These are phyloP conservation scores for Punctoribates punctum DNA, from an alignment of 2,888 invertebrate species.

Conservation along the genomic window DNA sequence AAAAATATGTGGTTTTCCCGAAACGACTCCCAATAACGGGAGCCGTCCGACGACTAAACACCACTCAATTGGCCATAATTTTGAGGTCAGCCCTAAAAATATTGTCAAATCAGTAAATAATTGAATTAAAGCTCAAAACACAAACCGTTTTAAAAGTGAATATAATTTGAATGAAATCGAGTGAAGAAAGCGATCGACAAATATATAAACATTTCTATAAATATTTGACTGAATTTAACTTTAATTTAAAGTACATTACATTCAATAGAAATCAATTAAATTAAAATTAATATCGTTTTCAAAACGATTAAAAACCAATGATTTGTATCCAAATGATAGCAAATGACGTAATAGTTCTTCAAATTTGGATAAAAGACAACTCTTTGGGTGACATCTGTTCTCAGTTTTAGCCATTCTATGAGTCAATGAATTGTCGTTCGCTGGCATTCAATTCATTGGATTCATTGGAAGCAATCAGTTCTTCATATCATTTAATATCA, in stretches of 20 bases:
- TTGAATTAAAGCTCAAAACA: neutral
- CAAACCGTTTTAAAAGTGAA: neutral
- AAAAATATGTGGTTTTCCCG: neutral
- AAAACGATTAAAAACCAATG: neutral
- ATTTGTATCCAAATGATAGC: conserved; percentile 16
- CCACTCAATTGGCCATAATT: conserved; percentile 23
- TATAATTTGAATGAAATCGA: neutral
- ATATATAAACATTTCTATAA: conserved; percentile 2
- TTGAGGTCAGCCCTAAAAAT: neutral
- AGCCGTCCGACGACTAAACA: conserved; percentile 19
- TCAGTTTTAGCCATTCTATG: neutral
- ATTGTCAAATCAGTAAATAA: neutral
- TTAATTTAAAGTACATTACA: neutral
- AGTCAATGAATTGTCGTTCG: too few relatives aligned
- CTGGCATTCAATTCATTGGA: too few relatives aligned
- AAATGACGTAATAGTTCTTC: conserved; percentile 12
- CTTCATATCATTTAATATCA: too few relatives aligned
- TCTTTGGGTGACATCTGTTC: neutral
- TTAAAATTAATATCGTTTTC: neutral
- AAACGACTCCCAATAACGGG: conserved; percentile 9
- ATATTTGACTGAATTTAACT: neutral
- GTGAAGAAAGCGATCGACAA: neutral
- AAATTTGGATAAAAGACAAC: neutral
- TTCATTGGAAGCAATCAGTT: too few relatives aligned
- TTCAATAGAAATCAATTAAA: neutral